Conservation (phyloP, 2,797 vertebrate species). For the Macroramphosus scolopax region DNA sequence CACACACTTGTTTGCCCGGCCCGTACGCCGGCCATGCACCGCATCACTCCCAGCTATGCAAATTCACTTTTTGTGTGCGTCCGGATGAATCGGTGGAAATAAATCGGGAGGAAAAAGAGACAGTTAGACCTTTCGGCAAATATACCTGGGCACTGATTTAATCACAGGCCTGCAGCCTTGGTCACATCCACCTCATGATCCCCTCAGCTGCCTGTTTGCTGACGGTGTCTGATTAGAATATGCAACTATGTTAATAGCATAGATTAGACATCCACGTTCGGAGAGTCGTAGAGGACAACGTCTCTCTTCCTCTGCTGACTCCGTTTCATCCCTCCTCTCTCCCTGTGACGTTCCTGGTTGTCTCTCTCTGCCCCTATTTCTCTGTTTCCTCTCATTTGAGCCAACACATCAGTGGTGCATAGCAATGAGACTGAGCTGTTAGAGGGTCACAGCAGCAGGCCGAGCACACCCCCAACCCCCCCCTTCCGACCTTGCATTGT, state of each 20-base stretch:
- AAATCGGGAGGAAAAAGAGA: constrained; percentile 73
- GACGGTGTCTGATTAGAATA: constrained; percentile 57
- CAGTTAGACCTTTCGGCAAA: constrained; percentile 63
- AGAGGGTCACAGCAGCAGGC: constrained; percentile 40
- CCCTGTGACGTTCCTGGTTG: constrained; percentile 6
- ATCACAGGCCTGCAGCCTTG: constrained; percentile 37
- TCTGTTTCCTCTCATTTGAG: constrained; percentile 30
- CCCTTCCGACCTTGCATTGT: constrained; percentile 51
- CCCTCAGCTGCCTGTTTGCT: constrained; percentile 31
- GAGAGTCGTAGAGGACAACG: constrained; percentile 34
- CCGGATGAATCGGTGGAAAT: constrained; percentile 56
- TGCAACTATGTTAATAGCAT: constrained; percentile 56
- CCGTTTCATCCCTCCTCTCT: constrained; percentile 19
- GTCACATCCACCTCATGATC: constrained; percentile 37
- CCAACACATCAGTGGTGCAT: constrained; percentile 47
- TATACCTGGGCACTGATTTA: constrained; percentile 59
- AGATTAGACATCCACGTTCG: constrained; percentile 56
- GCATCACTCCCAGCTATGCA: constrained; percentile 60
- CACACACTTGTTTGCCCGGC: constrained; percentile 40
- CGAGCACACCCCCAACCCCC: constrained; percentile 4
- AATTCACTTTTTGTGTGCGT: constrained; percentile 57
- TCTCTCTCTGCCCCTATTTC: constrained; percentile 15
- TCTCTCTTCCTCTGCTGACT: constrained; percentile 9
- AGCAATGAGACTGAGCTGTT: constrained; percentile 52
- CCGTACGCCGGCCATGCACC: constrained; percentile 22